Percentiles rank a stretch among this genome's conserved stretches.
phyloP scores from a whole-genome alignment of 2,113 vertebrate genomes.

The Bucco capensis region DNA sequence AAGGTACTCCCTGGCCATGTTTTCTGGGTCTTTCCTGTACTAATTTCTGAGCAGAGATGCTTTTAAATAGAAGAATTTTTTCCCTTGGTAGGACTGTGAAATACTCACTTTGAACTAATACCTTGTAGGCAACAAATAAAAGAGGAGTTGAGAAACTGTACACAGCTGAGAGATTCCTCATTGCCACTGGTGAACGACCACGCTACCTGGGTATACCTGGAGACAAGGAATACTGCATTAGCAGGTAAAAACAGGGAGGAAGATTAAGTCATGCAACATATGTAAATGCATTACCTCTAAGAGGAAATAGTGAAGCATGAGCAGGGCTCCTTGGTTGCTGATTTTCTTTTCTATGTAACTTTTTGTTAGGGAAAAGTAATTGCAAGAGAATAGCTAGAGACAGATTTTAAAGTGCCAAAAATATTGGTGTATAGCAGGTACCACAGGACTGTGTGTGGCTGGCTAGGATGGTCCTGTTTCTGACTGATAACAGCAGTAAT shows the following conservation, averaged over 20 bases:
- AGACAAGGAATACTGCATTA: slow-evolving; percentile 82
- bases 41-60: neutral
- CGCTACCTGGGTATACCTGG: slow-evolving; percentile 78
- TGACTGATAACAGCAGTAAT: neutral
- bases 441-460: neutral
- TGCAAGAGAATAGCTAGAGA: neutral
- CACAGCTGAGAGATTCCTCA: slow-evolving; percentile 78
- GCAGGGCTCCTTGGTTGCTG: neutral
- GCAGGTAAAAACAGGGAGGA: slow-evolving; percentile 69
- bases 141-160: slow-evolving; percentile 74
- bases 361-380: neutral
- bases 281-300: neutral
- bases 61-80: neutral
- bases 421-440: neutral
- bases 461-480: neutral
- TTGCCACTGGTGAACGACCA: slow-evolving; percentile 82
- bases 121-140: slow-evolving; percentile 76
- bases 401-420: neutral
- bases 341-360: neutral
- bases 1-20: slow-evolving; percentile 68
- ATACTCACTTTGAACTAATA: neutral
- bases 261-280: neutral
- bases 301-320: neutral
- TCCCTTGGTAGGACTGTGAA: neutral
- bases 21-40: neutral